phyloP scores from a whole-genome alignment of 2,113 vertebrate species.

The Otolemur garnettii region DNA sequence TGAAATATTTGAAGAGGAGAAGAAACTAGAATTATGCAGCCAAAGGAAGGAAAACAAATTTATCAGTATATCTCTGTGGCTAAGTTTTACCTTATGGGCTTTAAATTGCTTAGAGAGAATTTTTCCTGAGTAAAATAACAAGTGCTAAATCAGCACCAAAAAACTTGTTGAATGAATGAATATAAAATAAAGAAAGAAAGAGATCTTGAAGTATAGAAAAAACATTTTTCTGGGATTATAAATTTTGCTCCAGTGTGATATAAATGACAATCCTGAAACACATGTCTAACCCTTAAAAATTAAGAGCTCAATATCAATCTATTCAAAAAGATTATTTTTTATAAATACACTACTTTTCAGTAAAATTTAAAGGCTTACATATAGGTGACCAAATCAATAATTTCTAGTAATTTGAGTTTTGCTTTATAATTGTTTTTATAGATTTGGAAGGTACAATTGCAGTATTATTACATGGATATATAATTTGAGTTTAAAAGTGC shows the following conservation, averaged over 20 bases:
- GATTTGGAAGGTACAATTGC: no score
- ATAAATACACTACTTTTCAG: not conserved
- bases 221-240: not conserved
- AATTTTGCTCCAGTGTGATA: not conserved
- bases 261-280: conserved; percentile 9
- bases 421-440: no score
- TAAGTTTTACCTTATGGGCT: conserved; percentile 13
- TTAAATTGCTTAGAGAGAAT: conserved; percentile 53
- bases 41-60: conserved; percentile 10
- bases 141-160: not conserved
- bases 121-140: conserved; percentile 27
- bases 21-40: conserved; percentile 34
- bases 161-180: not conserved
- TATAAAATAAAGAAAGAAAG: not conserved
- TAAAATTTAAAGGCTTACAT: conserved; percentile 9
- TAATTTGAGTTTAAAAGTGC: conserved; percentile 15
- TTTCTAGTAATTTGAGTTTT: conserved; percentile 16
- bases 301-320: not conserved
- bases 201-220: conserved; percentile 19
- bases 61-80: not conserved
- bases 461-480: no score
- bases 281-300: not conserved
- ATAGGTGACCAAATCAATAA: not conserved
- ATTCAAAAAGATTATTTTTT: conserved; percentile 25
- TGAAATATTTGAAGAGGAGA: conserved; percentile 16